Conservation (phyloP, 92 coral and sea anemone genomes). For the Parazoanthus swiftii region DNA sequence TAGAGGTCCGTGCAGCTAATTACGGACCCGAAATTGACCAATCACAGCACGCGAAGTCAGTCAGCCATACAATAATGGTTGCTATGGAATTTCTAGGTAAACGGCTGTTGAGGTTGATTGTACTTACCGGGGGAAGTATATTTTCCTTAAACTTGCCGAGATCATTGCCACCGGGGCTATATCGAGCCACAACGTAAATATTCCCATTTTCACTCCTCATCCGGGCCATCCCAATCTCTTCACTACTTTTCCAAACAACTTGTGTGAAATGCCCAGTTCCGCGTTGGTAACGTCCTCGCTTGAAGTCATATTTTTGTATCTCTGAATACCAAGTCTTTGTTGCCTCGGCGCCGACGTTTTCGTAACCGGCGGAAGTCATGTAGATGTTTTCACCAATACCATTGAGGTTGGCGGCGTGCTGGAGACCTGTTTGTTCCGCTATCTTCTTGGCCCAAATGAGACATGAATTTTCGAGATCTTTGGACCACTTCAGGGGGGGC, state of each 20-base stretch:
- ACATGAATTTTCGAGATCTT: constrained; percentile 43
- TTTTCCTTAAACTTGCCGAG: constrained; percentile 67
- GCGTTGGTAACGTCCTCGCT: constrained; percentile 15
- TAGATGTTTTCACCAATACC: constrained; percentile 77
- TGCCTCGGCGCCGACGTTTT: constrained; percentile 63
- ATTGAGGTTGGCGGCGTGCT: constrained; percentile 55
- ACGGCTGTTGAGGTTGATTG: background rate
- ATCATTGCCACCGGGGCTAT: constrained; percentile 86
- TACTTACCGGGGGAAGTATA: constrained; percentile 76
- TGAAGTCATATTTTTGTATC: constrained; percentile 52
- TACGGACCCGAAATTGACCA: no score
- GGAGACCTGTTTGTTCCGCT: constrained; percentile 26
- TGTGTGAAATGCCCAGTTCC: constrained; percentile 38
- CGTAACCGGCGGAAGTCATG: constrained; percentile 70
- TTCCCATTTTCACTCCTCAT: constrained; percentile 73
- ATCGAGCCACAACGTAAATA: constrained; percentile 83
- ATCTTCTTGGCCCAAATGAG: constrained; percentile 47
- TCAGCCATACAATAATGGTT: no score
- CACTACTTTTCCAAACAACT: constrained; percentile 72
- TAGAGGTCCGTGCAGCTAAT: no score
- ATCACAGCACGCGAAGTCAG: no score
- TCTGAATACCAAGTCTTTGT: constrained; percentile 75
- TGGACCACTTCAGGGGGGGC: constrained; percentile 24
- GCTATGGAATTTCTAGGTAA: background rate
- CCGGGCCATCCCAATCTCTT: constrained; percentile 90